A percentile compares a stretch with the other conserved stretches of the same genome.
These are phyloP conservation scores for Drosophila anomalata DNA, from an alignment of 2,888 invertebrate genomes.

Conservation along the genomic window DNA sequence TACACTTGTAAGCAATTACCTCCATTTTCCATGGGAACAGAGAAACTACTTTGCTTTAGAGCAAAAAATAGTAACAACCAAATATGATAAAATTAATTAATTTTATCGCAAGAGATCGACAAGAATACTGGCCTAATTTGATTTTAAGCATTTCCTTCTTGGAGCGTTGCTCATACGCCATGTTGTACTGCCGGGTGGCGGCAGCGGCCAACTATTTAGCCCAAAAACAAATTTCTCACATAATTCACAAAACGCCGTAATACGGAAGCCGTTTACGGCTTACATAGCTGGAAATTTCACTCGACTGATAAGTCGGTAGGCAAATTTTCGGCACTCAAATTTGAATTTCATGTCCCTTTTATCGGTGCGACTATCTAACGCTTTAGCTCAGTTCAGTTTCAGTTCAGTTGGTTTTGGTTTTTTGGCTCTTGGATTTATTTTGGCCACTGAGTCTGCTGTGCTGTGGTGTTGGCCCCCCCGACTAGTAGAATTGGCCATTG, in stretches of 20 bases:
- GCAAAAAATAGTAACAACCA: neutral
- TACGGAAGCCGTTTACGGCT: conserved; percentile 71
- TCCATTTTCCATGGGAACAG: conserved; percentile 16
- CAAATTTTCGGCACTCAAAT: conserved; percentile 75
- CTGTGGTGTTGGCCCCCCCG: conserved; percentile 16
- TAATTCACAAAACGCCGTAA: conserved; percentile 76
- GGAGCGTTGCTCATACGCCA: conserved; percentile 23
- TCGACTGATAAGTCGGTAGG: conserved; percentile 60
- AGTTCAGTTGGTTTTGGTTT: neutral
- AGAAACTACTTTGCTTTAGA: neutral
- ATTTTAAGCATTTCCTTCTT: conserved; percentile 18
- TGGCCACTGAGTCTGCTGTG: conserved; percentile 41
- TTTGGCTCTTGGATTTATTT: conserved; percentile 7
- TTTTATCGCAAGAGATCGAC: conserved; percentile 4
- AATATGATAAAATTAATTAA: neutral
- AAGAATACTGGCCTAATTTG: conserved; percentile 10
- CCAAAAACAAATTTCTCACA: conserved; percentile 73
- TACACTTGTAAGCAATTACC: conserved; percentile 29
- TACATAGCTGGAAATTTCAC: conserved; percentile 61
- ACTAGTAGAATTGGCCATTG: conserved; percentile 33
- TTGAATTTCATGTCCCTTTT: conserved; percentile 82
- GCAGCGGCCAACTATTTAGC: conserved; percentile 60
- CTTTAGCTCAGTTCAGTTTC: conserved; percentile 33
- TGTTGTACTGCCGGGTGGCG: conserved; percentile 13
- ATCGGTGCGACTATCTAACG: conserved; percentile 75